Evolutionary conservation across 2,888 invertebrate species (phyloP), one percentile per base, ranked within the genome.

Genomic region (Leucozona laternaria): DNA sequence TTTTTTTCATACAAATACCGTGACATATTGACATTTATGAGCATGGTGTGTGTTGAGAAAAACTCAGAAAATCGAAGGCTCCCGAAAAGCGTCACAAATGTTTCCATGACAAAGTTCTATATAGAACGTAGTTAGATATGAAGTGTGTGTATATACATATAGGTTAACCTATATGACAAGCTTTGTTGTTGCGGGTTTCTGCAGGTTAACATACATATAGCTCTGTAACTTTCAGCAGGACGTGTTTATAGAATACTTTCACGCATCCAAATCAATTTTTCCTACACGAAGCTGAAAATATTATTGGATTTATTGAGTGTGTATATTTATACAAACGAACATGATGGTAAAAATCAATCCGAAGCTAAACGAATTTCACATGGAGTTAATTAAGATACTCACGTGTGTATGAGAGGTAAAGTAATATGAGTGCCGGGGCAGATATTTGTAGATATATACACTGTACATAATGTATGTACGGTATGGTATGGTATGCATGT

Each of bases 251-350:
- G 25, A 37, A 53, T 68, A 68, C 68, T 48, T 68, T n/a, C 72
- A 37, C 57, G 48, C 28, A 73, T 31, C 48, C 10, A 50, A 79
- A 79, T 73, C 79, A 79, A 79, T 79, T 72, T 71, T 57, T 64
- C 37, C 72, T 48, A 72, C 55, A 50, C 57, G 64, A 66, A 53
- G 50, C n/a, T 68, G 40, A 68, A 68, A 53, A 68, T 68, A 66
- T 79, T 79, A 79, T 79, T 72, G 58, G 72, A 79, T 73, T 79
- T 79, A 79, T 79, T 64, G 58, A 22, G 72, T 37, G 55, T 25
- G 45, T 43, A 17, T 10, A n/a, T n/a, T n/a, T n/a, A n/a, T n/a
- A n/a, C n/a, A 64, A 57, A 37, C 72, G 55, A 64, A 28, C 34
- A 34, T 53, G 40, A 34, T 53, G 40, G 8, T 22, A 48, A 43